Evolutionary conservation across 1,140 invertebrate genomes (phyloP).

Genomic region (Diabrotica virgifera): DNA sequence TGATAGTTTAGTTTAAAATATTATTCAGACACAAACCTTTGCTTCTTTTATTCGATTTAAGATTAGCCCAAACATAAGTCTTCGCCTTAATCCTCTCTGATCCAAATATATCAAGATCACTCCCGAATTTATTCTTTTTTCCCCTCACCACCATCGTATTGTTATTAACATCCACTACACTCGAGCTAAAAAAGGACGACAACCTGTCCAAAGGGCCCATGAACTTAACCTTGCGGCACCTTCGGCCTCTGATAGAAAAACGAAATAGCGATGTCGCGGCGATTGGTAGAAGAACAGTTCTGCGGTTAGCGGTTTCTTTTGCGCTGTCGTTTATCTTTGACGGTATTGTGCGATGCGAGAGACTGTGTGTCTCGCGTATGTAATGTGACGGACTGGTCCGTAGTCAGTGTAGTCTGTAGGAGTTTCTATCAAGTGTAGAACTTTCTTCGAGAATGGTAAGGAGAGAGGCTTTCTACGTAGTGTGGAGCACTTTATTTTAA

Average conservation of each 20-base stretch:
- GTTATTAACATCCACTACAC: conserved; percentile 39
- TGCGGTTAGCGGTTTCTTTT: neutral
- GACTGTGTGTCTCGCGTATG: neutral
- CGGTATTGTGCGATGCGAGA: neutral
- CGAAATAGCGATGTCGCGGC: neutral
- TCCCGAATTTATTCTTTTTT: conserved; percentile 40
- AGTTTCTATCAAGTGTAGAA: neutral
- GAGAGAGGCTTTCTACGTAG: neutral
- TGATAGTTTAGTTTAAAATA: neutral
- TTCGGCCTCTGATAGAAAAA: neutral
- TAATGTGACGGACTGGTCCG: neutral
- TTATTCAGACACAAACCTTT: conserved; percentile 28
- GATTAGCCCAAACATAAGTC: conserved; percentile 41
- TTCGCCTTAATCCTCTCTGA: conserved; percentile 39
- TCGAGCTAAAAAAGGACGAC: conserved; percentile 38
- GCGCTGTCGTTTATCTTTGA: neutral
- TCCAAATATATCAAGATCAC: conserved; percentile 41
- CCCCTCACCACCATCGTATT: conserved; percentile 35
- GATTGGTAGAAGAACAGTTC: neutral
- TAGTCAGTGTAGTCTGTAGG: neutral
- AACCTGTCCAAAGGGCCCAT: conserved; percentile 40
- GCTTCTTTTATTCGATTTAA: conserved; percentile 37
- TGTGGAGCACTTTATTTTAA: neutral
- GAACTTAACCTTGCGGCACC: conserved; percentile 14
- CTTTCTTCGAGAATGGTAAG: neutral